phyloP scores from a whole-genome alignment of 2,113 vertebrate species.

The Hemichromis elongatus region DNA sequence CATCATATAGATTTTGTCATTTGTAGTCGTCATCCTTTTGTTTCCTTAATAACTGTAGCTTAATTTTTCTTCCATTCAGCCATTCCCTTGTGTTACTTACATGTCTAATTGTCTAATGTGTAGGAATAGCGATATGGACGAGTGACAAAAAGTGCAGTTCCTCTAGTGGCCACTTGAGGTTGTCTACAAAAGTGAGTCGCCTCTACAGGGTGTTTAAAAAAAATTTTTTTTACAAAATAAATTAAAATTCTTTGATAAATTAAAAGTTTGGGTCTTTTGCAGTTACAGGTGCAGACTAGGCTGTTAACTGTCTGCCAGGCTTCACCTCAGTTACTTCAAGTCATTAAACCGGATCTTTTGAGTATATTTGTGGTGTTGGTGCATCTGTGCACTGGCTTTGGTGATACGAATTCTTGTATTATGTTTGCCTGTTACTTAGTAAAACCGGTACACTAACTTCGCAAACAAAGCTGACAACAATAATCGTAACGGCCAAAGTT shows the following conservation, averaged over 20 bases:
- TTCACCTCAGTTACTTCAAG: not conserved
- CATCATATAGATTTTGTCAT: not conserved
- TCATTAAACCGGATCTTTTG: not conserved
- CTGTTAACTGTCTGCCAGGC: not conserved
- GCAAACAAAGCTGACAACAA: not conserved
- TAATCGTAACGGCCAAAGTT: not conserved
- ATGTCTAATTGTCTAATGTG: not conserved
- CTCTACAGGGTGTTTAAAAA: no score
- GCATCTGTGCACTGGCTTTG: not conserved
- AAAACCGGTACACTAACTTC: not conserved
- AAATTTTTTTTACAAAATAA: fast-evolving
- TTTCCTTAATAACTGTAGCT: not conserved
- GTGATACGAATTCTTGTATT: not conserved
- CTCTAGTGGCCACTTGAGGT: not conserved
- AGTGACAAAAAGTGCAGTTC: not conserved
- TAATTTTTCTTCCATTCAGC: not conserved
- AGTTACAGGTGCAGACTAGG: not conserved
- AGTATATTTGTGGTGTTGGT: not conserved
- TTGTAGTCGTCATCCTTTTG: not conserved
- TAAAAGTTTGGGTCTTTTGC: not conserved
- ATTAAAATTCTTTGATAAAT: not conserved
- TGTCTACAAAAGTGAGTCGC: not conserved
- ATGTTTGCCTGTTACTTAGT: not conserved
- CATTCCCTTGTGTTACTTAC: not conserved
- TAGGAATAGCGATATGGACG: not conserved